A percentile compares a stretch with the other conserved stretches of the same genome.
Evolutionary conservation across 2,113 vertebrate species (phyloP).

Genomic region (Ramphastos sulfuratus): DNA sequence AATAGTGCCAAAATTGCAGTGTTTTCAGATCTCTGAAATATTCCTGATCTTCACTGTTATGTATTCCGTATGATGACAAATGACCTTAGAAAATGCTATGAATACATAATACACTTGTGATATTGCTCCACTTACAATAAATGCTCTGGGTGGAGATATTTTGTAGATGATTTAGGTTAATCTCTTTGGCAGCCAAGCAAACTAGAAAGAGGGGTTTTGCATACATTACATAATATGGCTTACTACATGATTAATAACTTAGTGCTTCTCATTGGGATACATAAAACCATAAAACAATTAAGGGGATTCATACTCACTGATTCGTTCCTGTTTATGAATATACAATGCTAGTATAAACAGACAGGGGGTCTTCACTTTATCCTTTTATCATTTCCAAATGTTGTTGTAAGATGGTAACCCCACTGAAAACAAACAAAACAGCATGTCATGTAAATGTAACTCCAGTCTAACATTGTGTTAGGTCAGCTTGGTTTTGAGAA

Average conservation of each 20-base stretch:
- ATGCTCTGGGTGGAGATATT: neutral
- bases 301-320: conserved; percentile 48
- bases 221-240: neutral
- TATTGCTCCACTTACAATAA: neutral
- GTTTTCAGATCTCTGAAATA: neutral
- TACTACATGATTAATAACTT: conserved; percentile 10
- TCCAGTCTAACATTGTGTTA: conserved; percentile 40
- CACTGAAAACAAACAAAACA: conserved; percentile 56
- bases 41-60: neutral
- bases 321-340: conserved; percentile 54
- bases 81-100: neutral
- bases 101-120: neutral
- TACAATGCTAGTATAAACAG: conserved; percentile 59
- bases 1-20: neutral
- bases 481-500: conserved; percentile 35
- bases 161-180: neutral
- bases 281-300: conserved; percentile 49
- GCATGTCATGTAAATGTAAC: conserved; percentile 58
- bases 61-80: neutral
- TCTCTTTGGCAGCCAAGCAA: neutral
- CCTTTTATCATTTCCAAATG: conserved; percentile 72
- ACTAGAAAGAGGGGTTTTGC: neutral
- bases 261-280: neutral
- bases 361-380: conserved; percentile 52
- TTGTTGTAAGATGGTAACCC: conserved; percentile 55